Base-by-base conservation (phyloP, 1,140 invertebrate species). In the Papilio polyxenes region DNA sequence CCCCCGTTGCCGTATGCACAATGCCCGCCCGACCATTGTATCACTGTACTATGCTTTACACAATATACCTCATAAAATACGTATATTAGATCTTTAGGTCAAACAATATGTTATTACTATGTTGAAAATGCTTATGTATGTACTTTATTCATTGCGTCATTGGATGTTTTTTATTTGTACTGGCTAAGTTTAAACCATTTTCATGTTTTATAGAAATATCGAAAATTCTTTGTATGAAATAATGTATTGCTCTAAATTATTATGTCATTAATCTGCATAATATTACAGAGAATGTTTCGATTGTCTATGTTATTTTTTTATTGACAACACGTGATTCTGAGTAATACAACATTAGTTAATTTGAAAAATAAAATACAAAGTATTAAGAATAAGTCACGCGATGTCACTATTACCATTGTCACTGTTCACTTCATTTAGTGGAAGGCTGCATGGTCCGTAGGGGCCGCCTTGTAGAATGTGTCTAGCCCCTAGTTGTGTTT, bases 401-500 rank as follows among this genome's bases (percentile, higher is more conserved):
- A 69, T 80, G 78, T 62, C 17, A 40, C 49, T 20, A 69, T 65
- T 80, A 80, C 37, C 83, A 80, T 78, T 77, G 82, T 85, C 88
- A 87, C 87, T 56, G 49, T 69, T 88, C 89, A 88, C 87, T 84
- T 84, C 90, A 87, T 83, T 82, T 88, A 88, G 88, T 87, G 85
- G 84, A 83, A 84, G 88, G 85, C 85, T 83, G 92, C 93, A 93
- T 93, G 89, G 91, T 88, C 91, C 88, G 69, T 92, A 90, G 87
- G 76, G 90, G 92, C 89, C 92, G 90, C 91, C 91, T 90, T 83
- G 90, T 93, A 94, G 92, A 92, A 89, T 92, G 90, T 93, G 90
- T 93, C 92, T 94, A 95, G 94, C 93, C 90, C 91, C 91, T 95
- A 95, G 94, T 95, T 95, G 91, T 95, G 90, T 95, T 97, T 97